Percentiles rank a stretch among this genome's conserved stretches.
Evolutionary conservation across 2,113 vertebrate species (phyloP).

Genomic region (Clarias magur): DNA sequence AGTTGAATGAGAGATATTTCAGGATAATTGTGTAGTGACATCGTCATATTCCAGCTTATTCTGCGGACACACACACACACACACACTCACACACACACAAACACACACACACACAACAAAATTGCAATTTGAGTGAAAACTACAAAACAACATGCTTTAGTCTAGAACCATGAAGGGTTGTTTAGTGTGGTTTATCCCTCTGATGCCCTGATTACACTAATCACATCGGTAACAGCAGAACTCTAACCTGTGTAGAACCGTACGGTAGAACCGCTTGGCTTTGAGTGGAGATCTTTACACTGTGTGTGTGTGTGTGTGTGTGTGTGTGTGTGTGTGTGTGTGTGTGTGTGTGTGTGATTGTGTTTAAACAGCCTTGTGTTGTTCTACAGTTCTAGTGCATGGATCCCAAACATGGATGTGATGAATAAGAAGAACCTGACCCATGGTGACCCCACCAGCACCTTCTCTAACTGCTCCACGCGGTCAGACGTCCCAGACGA

Average conservation of each 20-base stretch:
- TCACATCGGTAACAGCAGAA: too few species aligned
- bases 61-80: not conserved
- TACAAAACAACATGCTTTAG: not conserved
- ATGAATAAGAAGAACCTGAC: constrained; percentile 38
- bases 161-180: not conserved
- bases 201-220: not conserved
- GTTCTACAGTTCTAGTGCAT: not conserved
- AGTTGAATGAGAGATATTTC: not conserved
- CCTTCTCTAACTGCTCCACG: constrained; percentile 27
- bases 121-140: not conserved
- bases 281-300: not conserved
- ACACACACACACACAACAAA: not conserved
- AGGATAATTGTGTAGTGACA: constrained; percentile 1
- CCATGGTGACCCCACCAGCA: not conserved
- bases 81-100: constrained; percentile 1
- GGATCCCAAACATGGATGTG: constrained; percentile 44
- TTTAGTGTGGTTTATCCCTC: not conserved
- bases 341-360: too few species aligned
- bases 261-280: too few species aligned
- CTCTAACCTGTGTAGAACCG: not conserved
- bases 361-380: not conserved
- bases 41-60: not conserved
- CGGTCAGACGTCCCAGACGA: constrained; percentile 16
- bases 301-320: not conserved
- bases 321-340: too few species aligned